Conservation (phyloP, 2,888 invertebrate genomes). For the Bedellia somnulentella region DNA sequence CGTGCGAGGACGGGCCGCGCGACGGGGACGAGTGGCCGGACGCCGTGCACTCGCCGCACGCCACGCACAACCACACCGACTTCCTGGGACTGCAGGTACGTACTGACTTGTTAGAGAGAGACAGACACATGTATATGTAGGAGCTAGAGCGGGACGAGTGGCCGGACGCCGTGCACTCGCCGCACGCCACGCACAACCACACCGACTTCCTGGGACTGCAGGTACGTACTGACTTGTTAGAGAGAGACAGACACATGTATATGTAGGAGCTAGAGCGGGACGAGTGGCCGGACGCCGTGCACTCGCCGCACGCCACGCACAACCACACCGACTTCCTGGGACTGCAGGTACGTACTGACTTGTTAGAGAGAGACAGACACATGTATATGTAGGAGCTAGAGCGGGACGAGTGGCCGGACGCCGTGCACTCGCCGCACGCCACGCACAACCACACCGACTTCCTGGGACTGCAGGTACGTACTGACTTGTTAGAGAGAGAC, state of each 20-base stretch:
- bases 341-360: no score
- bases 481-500: no score
- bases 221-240: conserved; percentile 28
- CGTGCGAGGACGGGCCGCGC: neutral
- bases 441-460: no score
- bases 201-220: conserved; percentile 59
- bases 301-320: no score
- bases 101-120: conserved; percentile 9
- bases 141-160: conserved; percentile 63
- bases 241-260: no score
- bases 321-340: no score
- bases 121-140: conserved; percentile 21
- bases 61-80: conserved; percentile 29
- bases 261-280: neutral
- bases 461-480: no score
- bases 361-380: no score
- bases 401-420: no score
- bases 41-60: conserved; percentile 39
- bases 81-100: conserved; percentile 28
- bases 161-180: conserved; percentile 69
- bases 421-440: no score
- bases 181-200: conserved; percentile 60
- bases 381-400: no score
- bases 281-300: no score
- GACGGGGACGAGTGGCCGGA: neutral